phyloP scores from a whole-genome alignment of 92 coral and sea anemone genomes.

The Epizoanthus scotinus region DNA sequence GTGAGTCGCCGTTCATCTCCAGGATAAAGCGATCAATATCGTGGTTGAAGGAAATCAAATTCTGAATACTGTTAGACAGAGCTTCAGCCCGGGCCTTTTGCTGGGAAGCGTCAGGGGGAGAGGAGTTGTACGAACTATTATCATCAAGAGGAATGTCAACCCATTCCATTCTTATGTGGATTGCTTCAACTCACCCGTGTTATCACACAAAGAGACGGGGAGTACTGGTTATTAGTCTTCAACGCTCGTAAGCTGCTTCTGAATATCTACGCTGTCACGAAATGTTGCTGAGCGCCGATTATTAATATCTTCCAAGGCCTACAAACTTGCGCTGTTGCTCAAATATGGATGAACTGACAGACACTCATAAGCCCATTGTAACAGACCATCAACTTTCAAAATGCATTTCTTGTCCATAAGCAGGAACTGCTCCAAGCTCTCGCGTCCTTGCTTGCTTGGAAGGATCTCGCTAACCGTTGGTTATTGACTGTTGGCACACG shows the following conservation, averaged over 20 bases:
- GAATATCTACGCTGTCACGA: too few relatives aligned
- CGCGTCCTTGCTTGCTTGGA: too few relatives aligned
- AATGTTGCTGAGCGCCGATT: too few relatives aligned
- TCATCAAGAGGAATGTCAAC: background rate
- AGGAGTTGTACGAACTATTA: background rate
- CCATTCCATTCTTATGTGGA: background rate
- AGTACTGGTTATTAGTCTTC: background rate
- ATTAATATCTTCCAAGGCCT: too few relatives aligned
- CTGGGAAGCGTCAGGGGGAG: background rate
- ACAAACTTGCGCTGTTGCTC: too few relatives aligned
- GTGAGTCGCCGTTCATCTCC: background rate
- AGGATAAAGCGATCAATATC: background rate
- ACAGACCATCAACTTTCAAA: background rate
- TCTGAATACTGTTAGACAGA: background rate
- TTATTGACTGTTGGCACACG: background rate
- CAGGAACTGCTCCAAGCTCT: too few relatives aligned
- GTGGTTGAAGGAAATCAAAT: background rate
- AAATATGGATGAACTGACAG: too few relatives aligned
- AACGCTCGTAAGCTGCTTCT: background rate
- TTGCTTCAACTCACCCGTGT: background rate
- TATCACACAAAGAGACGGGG: background rate
- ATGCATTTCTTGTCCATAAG: background rate
- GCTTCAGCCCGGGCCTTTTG: background rate
- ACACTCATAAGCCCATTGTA: too few relatives aligned
- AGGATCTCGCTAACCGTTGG: background rate